Conservation (phyloP, 2,797 vertebrate genomes). For the Sciaenops ocellatus region DNA sequence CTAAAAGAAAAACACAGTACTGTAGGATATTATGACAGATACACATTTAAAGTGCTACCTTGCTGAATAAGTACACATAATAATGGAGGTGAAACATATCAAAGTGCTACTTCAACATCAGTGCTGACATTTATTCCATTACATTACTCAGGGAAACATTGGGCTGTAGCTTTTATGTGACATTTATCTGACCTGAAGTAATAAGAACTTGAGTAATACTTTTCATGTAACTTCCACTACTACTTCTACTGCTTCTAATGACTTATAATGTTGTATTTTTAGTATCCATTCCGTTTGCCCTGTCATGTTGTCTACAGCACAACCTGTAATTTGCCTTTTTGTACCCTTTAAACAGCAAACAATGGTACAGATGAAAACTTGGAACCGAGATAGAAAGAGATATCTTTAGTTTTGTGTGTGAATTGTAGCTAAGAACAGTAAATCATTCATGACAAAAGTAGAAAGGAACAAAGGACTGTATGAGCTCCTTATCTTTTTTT, state of each 20-base stretch:
- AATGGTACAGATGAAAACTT: conserved; percentile 21
- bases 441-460: conserved; percentile 21
- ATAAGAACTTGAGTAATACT: not conserved
- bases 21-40: not conserved
- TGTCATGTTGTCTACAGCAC: not conserved
- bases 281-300: not conserved
- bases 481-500: conserved; percentile 14
- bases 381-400: not conserved
- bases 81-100: conserved; percentile 1
- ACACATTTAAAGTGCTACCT: not conserved
- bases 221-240: not conserved
- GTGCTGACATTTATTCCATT: not conserved
- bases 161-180: not conserved
- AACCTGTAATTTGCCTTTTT: conserved; percentile 33
- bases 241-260: not conserved
- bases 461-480: conserved; percentile 15
- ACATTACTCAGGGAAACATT: not conserved
- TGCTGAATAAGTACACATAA: not conserved
- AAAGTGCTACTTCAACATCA: not conserved
- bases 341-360: conserved; percentile 15
- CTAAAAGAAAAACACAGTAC: not conserved
- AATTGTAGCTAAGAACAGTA: conserved; percentile 7
- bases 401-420: conserved; percentile 15
- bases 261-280: not conserved
- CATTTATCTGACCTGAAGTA: not conserved